A percentile compares a stretch with the other conserved stretches of the same genome.
These are phyloP conservation scores for Cylindroiulus punctatus DNA, from an alignment of 2,888 invertebrate species.

Conservation along the genomic window DNA sequence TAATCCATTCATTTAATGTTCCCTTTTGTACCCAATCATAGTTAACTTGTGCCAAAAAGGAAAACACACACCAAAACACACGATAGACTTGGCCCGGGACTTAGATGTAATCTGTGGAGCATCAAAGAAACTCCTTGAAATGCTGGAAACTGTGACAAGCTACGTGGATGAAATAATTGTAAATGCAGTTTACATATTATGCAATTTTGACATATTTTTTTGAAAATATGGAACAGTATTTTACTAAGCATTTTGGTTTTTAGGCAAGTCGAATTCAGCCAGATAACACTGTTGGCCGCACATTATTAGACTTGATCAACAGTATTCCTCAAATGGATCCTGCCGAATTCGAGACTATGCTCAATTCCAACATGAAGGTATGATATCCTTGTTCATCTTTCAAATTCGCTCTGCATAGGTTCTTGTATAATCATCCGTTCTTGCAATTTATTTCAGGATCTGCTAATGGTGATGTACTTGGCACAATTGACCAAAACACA, in stretches of 20 bases:
- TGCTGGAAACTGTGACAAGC: constrained; percentile 78
- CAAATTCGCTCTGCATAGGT: not conserved
- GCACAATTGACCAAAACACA: constrained; percentile 97
- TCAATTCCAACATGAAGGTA: constrained; percentile 92
- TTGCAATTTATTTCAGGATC: constrained; percentile 72
- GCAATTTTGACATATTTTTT: not conserved
- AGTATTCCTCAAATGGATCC: constrained; percentile 90
- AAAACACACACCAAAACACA: constrained; percentile 72
- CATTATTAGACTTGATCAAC: constrained; percentile 88
- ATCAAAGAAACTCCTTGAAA: constrained; percentile 77
- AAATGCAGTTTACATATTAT: constrained; percentile 53
- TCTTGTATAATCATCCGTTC: constrained; percentile 53
- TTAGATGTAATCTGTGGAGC: constrained; percentile 86
- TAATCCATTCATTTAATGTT: not conserved
- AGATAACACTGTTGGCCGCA: constrained; percentile 89
- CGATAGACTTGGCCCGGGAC: constrained; percentile 69
- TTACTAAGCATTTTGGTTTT: not conserved
- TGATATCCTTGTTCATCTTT: constrained; percentile 30
- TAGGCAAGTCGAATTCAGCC: constrained; percentile 75
- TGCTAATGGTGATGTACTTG: constrained; percentile 95
- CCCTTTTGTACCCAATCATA: constrained; percentile 61
- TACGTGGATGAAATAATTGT: constrained; percentile 93
- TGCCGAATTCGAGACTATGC: constrained; percentile 92
- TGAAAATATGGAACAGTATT: not conserved
- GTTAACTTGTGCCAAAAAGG: constrained; percentile 86